Conservation (phyloP, 2,113 vertebrate species). For the Microcebus murinus region DNA sequence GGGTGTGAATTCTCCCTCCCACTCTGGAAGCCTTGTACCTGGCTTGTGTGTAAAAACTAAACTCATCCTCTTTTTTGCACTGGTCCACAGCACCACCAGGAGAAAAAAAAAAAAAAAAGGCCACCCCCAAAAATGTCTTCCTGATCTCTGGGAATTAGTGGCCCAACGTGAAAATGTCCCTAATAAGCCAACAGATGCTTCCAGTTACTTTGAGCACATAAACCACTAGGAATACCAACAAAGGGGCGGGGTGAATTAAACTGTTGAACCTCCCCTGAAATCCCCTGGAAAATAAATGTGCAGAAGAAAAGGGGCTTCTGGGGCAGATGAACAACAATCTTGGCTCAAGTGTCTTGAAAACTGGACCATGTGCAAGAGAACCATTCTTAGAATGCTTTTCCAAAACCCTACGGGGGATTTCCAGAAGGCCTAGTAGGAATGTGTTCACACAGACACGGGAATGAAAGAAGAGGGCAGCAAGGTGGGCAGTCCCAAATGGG, state of each 20-base stretch:
- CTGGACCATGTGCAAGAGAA: background rate
- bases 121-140: background rate
- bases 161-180: background rate
- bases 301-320: background rate
- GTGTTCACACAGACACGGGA: background rate
- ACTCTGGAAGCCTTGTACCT: background rate
- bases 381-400: background rate
- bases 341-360: background rate
- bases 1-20: background rate
- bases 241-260: background rate
- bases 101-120: background rate
- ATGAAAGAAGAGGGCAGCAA: background rate
- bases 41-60: background rate
- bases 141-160: background rate
- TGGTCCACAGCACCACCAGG: background rate
- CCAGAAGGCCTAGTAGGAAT: background rate
- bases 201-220: background rate
- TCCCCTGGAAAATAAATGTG: background rate
- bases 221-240: background rate
- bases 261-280: background rate
- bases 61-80: background rate
- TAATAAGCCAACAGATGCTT: background rate
- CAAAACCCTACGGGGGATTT: background rate
- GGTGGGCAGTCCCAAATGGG: background rate
- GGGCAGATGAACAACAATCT: background rate